Conservation (phyloP, 1,140 invertebrate species). For the Leucophenga varia region DNA sequence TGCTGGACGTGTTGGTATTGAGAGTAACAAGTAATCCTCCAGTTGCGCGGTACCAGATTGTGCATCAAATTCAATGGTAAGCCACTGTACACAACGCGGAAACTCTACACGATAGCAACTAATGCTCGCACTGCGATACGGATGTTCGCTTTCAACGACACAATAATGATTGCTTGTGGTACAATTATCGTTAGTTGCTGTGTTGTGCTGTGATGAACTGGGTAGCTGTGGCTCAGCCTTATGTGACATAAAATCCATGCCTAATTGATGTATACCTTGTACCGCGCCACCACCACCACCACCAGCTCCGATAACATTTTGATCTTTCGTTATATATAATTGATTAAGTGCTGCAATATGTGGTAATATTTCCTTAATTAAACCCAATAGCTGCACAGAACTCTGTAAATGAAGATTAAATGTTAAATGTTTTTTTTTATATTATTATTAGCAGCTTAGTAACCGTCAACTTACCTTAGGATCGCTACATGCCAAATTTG, state of each 20-base stretch:
- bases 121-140: conserved; percentile 88
- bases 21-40: conserved; percentile 90
- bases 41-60: conserved; percentile 89
- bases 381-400: conserved; percentile 84
- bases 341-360: conserved; percentile 85
- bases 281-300: conserved; percentile 20
- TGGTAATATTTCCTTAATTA: conserved; percentile 89
- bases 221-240: background rate
- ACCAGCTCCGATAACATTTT: conserved; percentile 10
- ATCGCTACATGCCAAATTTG: conserved; percentile 77
- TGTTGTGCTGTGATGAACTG: background rate
- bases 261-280: conserved; percentile 6
- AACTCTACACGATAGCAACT: conserved; percentile 89
- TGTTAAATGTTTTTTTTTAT: no score
- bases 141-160: conserved; percentile 94
- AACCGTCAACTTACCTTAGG: conserved; percentile 65
- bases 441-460: conserved; percentile 1
- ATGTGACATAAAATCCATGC: no score
- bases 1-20: conserved; percentile 64
- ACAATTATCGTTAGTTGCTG: conserved; percentile 24
- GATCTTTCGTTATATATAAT: conserved; percentile 58
- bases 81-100: conserved; percentile 84
- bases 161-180: conserved; percentile 85
- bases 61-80: conserved; percentile 90
- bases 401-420: conserved; percentile 62